phyloP scores from a whole-genome alignment of 2,888 invertebrate genomes.

The Stenoptilia bipunctidactyla region DNA sequence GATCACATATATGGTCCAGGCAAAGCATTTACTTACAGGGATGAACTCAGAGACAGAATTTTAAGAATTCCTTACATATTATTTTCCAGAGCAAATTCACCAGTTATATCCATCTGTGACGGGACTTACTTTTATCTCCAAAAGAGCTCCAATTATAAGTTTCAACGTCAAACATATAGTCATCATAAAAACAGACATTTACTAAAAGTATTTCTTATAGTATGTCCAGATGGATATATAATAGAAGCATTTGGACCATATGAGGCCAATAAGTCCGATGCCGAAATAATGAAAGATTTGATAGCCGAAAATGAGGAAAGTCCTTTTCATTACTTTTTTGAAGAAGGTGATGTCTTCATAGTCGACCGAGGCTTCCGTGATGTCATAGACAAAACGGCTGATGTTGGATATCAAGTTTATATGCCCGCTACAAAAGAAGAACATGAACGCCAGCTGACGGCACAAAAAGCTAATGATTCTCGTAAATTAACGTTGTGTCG shows the following conservation, averaged over 20 bases:
- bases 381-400: not conserved
- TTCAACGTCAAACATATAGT: conserved; percentile 1
- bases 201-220: conserved; percentile 2
- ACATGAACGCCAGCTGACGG: conserved; percentile 1
- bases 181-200: conserved; percentile 2
- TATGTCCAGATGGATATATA: conserved; percentile 5
- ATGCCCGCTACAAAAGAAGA: not conserved
- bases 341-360: conserved; percentile 3
- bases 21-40: no score
- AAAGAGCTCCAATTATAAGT: conserved; percentile 1
- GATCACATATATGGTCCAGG: no score
- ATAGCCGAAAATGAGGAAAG: conserved; percentile 2
- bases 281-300: conserved; percentile 1
- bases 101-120: conserved; percentile 1
- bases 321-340: conserved; percentile 1
- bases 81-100: not conserved
- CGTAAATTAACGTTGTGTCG: conserved; percentile 7
- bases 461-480: conserved; percentile 2
- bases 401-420: not conserved
- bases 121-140: conserved; percentile 3
- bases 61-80: not conserved
- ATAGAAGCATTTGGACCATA: conserved; percentile 2
- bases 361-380: conserved; percentile 5
- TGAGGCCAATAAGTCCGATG: conserved; percentile 1
- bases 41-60: not conserved